Percentiles rank a stretch among this genome's conserved stretches.
Evolutionary conservation across 2,113 vertebrate species (phyloP).

Genomic region (Pelecanoides urinatrix): DNA sequence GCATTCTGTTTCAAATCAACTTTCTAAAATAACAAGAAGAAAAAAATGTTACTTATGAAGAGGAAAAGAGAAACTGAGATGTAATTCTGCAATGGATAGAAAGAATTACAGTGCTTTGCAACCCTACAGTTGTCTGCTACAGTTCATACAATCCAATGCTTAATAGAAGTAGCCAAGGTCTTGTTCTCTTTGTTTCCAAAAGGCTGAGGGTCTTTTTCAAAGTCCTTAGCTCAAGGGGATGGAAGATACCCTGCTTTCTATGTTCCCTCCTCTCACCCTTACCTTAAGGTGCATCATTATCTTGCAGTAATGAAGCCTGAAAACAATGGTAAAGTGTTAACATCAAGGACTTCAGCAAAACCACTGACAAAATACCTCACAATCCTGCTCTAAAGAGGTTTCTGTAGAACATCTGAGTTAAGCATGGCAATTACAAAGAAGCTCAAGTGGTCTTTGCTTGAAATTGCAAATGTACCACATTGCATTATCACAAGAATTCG

Average conservation of each 20-base stretch:
- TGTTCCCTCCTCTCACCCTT: background rate
- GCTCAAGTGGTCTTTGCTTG: slow-evolving; percentile 66
- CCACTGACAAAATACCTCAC: background rate
- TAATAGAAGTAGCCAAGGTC: background rate
- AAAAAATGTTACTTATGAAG: background rate
- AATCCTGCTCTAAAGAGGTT: slow-evolving; percentile 29
- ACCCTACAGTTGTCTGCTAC: background rate
- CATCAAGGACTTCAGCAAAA: slow-evolving; percentile 38
- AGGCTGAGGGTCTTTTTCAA: background rate
- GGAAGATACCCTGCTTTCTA: background rate
- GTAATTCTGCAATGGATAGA: background rate
- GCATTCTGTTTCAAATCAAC: background rate
- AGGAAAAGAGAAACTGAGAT: background rate
- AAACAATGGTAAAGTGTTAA: slow-evolving; percentile 32
- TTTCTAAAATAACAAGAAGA: background rate
- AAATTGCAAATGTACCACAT: slow-evolving; percentile 68
- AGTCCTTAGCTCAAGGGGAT: background rate
- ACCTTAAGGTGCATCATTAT: background rate
- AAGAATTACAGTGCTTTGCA: background rate
- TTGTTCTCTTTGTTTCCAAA: background rate
- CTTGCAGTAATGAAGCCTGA: background rate
- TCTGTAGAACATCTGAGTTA: slow-evolving; percentile 58
- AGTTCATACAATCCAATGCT: background rate
- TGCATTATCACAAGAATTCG: slow-evolving; percentile 59
- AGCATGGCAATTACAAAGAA: slow-evolving; percentile 67